Percentiles rank a stretch among this genome's conserved stretches.
Evolutionary conservation across 2,113 vertebrate genomes (phyloP).

Genomic region (Chauna torquata): DNA sequence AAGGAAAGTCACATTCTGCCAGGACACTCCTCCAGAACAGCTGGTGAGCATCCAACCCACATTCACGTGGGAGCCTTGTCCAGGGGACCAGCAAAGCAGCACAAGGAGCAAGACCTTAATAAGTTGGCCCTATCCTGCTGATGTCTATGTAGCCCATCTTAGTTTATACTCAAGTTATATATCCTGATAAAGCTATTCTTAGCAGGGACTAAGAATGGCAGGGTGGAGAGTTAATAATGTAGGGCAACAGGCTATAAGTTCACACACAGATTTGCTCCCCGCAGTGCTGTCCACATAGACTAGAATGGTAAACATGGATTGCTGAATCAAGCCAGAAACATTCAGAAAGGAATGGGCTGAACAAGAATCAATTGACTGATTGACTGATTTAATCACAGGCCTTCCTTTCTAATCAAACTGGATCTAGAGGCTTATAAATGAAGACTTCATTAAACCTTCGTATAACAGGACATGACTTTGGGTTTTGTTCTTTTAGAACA

Average conservation of each 20-base stretch:
- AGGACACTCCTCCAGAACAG: neutral
- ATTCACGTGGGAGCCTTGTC: neutral
- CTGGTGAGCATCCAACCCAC: neutral
- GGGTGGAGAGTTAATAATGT: neutral
- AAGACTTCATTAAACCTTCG: neutral
- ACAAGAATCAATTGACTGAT: neutral
- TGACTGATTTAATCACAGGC: neutral
- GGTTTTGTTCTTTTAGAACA: neutral
- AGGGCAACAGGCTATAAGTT: neutral
- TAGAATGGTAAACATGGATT: neutral
- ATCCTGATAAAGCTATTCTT: neutral
- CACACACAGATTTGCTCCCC: neutral
- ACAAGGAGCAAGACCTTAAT: neutral
- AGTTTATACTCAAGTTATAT: neutral
- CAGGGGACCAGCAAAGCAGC: neutral
- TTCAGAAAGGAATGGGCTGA: neutral
- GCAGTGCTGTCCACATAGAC: neutral
- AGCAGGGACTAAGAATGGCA: neutral
- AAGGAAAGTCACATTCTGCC: neutral
- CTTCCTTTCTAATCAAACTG: neutral
- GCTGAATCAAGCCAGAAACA: neutral
- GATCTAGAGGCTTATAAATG: neutral
- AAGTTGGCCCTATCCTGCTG: neutral
- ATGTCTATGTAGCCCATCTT: neutral
- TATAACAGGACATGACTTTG: neutral